Conservation (phyloP, 2,113 vertebrate genomes). For the Scopus umbretta region DNA sequence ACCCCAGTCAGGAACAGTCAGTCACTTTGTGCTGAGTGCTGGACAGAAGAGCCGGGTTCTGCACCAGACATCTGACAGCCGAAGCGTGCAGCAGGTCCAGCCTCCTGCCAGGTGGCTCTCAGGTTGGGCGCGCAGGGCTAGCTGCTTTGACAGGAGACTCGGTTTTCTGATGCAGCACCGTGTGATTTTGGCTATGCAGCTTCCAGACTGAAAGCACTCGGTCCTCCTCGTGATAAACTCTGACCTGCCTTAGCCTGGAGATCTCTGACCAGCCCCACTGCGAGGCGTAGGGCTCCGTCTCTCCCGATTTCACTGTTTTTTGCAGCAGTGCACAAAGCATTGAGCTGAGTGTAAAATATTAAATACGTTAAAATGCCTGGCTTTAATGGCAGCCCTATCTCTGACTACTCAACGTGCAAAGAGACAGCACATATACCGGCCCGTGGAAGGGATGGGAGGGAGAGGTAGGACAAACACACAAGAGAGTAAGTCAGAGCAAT, state of each 20-base stretch:
- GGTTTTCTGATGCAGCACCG: neutral
- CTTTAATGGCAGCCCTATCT: neutral
- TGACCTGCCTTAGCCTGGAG: neutral
- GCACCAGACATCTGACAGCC: neutral
- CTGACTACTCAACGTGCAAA: neutral
- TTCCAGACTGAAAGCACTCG: neutral
- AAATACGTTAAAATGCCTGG: neutral
- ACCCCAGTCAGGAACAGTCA: neutral
- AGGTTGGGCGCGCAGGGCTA: neutral
- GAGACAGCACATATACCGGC: neutral
- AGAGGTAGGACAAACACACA: neutral
- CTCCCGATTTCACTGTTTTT: neutral
- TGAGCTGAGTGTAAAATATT: neutral
- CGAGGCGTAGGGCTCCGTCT: neutral
- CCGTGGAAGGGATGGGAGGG: neutral
- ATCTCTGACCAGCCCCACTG: neutral
- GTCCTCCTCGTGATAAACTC: neutral
- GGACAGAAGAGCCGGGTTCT: neutral
- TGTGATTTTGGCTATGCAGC: neutral
- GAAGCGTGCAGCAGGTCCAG: neutral
- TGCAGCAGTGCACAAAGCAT: neutral
- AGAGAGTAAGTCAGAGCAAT: neutral
- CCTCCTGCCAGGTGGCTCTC: neutral
- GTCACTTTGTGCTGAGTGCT: neutral
- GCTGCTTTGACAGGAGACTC: neutral